Evolutionary conservation across 2,888 invertebrate genomes (phyloP).

Genomic region (Beris chalybata): DNA sequence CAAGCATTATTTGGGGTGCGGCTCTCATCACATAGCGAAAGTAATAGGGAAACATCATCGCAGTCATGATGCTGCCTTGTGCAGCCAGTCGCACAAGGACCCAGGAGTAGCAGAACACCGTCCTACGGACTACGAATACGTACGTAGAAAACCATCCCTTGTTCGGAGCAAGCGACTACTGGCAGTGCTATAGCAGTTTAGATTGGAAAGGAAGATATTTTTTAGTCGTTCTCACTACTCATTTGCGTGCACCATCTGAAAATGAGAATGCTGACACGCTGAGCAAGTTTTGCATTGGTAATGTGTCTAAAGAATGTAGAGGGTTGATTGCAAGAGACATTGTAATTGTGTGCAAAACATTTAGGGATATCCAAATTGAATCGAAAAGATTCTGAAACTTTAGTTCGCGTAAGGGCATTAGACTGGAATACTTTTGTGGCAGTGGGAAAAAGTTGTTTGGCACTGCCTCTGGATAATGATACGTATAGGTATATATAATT

Average conservation of each 20-base stretch:
- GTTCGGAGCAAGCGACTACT: too few species aligned
- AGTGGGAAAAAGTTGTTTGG: too few species aligned
- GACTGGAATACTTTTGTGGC: too few species aligned
- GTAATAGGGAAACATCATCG: conserved; percentile 35
- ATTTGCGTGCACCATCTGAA: not conserved
- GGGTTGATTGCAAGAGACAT: not conserved
- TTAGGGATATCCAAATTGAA: not conserved
- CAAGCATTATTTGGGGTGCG: conserved; percentile 38
- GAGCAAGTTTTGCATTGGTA: not conserved
- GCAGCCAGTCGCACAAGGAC: conserved; percentile 10
- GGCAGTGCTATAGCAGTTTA: not conserved
- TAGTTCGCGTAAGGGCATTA: too few species aligned
- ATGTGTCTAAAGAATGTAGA: not conserved
- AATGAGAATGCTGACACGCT: conserved; percentile 22
- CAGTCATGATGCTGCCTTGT: conserved; percentile 32
- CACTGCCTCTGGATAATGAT: too few species aligned
- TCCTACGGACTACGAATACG: too few species aligned
- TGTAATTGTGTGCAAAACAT: conserved; percentile 10
- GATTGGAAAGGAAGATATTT: not conserved
- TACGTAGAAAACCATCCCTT: too few species aligned
- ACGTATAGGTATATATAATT: too few species aligned
- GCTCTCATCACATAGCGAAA: conserved; percentile 25
- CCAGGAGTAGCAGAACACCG: conserved; percentile 11
- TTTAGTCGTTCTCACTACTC: conserved; percentile 11
- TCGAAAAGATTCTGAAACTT: too few species aligned